Evolutionary conservation across 2,113 vertebrate genomes (phyloP).

Genomic region (Ageneiosus marmoratus): DNA sequence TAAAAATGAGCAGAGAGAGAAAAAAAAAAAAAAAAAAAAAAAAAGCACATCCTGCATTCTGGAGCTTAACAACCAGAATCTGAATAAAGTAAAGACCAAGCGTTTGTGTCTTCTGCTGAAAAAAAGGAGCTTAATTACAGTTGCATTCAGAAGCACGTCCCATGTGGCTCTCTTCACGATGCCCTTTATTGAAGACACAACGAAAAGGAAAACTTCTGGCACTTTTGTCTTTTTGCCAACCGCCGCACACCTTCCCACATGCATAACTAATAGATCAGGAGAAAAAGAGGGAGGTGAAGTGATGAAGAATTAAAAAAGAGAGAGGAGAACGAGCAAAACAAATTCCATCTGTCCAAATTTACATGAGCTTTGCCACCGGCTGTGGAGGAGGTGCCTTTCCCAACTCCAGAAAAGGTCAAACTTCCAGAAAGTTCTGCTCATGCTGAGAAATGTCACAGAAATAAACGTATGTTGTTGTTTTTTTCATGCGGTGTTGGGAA

Average conservation of each 20-base stretch:
- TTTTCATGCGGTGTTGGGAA: background rate
- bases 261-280: conserved; percentile 62
- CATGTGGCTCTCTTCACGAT: conserved; percentile 52
- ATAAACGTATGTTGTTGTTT: background rate
- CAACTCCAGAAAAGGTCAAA: conserved; percentile 69
- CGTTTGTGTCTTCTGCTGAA: background rate
- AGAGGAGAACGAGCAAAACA: conserved; percentile 44
- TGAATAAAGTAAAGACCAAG: conserved; percentile 12
- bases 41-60: background rate
- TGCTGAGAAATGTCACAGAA: conserved; percentile 24
- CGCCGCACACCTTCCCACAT: conserved; percentile 49
- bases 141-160: conserved; percentile 43
- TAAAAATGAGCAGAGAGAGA: background rate
- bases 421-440: conserved; percentile 53
- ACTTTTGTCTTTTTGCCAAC: conserved; percentile 59
- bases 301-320: conserved; percentile 40
- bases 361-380: conserved; percentile 61
- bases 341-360: conserved; percentile 73
- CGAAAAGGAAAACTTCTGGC: conserved; percentile 54
- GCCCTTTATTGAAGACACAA: conserved; percentile 58
- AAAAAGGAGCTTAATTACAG: conserved; percentile 35
- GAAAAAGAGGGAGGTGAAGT: conserved; percentile 39
- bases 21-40: too few relatives aligned
- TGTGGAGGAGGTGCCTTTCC: conserved; percentile 67
- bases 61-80: background rate